These are phyloP conservation scores for Pachyrhynchus sulphureomaculatus DNA, from an alignment of 1,140 invertebrate species.

Conservation along the genomic window DNA sequence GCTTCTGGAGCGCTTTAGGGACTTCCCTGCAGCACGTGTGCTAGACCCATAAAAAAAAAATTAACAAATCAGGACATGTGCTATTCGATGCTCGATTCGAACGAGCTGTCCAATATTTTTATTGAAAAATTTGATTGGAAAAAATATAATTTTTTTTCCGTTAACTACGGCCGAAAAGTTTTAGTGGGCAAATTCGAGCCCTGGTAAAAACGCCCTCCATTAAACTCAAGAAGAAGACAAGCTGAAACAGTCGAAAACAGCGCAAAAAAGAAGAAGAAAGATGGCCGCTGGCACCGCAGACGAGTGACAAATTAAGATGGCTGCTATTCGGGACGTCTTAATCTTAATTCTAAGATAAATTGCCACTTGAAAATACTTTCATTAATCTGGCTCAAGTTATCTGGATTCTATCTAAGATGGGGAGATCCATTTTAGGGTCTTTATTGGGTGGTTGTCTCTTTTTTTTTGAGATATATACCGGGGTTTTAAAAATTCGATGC, in stretches of 20 bases:
- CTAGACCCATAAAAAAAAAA: no score
- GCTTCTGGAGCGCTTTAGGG: no score
- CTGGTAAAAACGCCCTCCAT: background rate
- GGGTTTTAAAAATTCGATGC: no score
- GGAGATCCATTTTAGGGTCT: conserved; percentile 3
- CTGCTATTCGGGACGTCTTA: conserved; percentile 49
- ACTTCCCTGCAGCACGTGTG: no score
- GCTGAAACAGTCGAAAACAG: background rate
- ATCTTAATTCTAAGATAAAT: conserved; percentile 54
- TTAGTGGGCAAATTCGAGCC: background rate
- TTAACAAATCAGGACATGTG: no score
- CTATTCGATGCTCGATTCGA: no score
- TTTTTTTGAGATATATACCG: no score
- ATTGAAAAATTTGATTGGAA: no score
- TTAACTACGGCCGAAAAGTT: background rate
- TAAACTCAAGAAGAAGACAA: conserved; percentile 2
- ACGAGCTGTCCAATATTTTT: no score
- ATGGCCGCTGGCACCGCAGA: conserved; percentile 30
- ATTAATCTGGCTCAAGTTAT: conserved; percentile 53
- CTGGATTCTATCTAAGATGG: conserved; percentile 38
- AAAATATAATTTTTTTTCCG: no score
- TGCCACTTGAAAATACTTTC: conserved; percentile 51
- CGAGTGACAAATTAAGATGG: conserved; percentile 50
- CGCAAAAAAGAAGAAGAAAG: conserved; percentile 32
- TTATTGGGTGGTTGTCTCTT: background rate